A percentile compares a stretch with the other conserved stretches of the same genome.
Conservation (phyloP, 2,888 invertebrate genomes). For the Platerodrilus igneus region DNA sequence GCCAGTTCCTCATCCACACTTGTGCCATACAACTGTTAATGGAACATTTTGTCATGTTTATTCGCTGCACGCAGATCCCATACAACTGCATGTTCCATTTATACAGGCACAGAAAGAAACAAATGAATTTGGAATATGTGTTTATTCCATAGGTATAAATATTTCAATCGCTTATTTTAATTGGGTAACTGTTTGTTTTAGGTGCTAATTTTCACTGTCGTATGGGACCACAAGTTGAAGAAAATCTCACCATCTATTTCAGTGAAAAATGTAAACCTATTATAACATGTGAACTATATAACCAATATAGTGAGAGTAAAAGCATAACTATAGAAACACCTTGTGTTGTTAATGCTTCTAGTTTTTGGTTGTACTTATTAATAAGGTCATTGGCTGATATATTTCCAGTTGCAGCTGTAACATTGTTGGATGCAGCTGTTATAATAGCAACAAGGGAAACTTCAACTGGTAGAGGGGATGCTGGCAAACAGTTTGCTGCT, state of each 20-base stretch:
- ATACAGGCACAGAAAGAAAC: constrained; percentile 46
- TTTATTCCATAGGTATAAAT: constrained; percentile 57
- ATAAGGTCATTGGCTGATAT: constrained; percentile 70
- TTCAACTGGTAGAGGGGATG: constrained; percentile 72
- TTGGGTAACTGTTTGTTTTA: constrained; percentile 33
- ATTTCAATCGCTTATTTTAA: background rate
- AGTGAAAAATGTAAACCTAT: constrained; percentile 57
- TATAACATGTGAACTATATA: constrained; percentile 65
- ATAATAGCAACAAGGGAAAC: constrained; percentile 81
- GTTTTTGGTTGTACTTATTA: constrained; percentile 67
- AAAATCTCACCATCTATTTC: constrained; percentile 38
- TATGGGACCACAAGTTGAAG: constrained; percentile 52
- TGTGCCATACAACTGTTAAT: constrained; percentile 50
- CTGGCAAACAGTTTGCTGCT: constrained; percentile 71
- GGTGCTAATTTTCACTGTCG: constrained; percentile 56
- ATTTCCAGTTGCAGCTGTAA: constrained; percentile 68
- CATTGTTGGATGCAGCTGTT: constrained; percentile 68
- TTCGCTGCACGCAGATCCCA: constrained; percentile 52
- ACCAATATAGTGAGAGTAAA: constrained; percentile 61
- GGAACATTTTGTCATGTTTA: constrained; percentile 57
- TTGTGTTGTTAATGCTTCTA: constrained; percentile 63
- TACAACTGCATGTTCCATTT: constrained; percentile 54
- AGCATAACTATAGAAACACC: constrained; percentile 65
- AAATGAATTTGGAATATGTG: constrained; percentile 54
- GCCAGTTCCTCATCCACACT: constrained; percentile 50